Percentiles rank a stretch among this genome's conserved stretches.
phyloP scores from a whole-genome alignment of 1,140 invertebrate genomes.

The Acromyrmex echinatior region DNA sequence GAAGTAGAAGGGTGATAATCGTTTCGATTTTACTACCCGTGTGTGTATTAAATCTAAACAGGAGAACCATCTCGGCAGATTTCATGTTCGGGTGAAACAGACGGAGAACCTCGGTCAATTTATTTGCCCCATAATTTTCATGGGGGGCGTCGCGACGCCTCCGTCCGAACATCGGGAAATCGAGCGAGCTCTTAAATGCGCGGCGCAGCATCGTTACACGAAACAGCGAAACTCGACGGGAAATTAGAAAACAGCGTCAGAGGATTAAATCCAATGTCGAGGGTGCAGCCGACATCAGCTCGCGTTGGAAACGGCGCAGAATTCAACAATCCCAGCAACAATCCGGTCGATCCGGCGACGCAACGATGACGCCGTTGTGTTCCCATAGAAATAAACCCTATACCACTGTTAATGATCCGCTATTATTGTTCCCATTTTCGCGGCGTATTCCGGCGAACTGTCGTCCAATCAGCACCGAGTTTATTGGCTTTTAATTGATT shows the following conservation, averaged over 20 bases:
- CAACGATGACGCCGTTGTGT: slow-evolving; percentile 30
- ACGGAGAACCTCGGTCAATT: slow-evolving; percentile 32
- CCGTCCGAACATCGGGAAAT: slow-evolving; percentile 6
- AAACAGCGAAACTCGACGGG: slow-evolving; percentile 2
- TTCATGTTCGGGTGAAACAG: background rate
- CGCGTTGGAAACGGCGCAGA: background rate
- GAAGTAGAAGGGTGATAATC: background rate
- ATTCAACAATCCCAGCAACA: slow-evolving; percentile 23
- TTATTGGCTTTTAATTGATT: slow-evolving; percentile 87
- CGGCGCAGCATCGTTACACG: slow-evolving; percentile 21
- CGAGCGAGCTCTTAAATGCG: slow-evolving; percentile 24
- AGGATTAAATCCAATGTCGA: slow-evolving; percentile 22
- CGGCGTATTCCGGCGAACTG: slow-evolving; percentile 73
- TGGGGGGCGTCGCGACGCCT: background rate
- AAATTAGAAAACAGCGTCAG: slow-evolving; percentile 44
- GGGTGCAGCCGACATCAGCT: background rate
- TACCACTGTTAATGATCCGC: slow-evolving; percentile 83
- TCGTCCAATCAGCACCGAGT: slow-evolving; percentile 84
- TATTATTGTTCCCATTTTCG: slow-evolving; percentile 84
- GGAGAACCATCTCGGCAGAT: background rate
- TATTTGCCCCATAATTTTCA: slow-evolving; percentile 54
- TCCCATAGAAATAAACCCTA: slow-evolving; percentile 82
- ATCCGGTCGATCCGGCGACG: background rate
- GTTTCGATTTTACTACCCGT: slow-evolving; percentile 18
- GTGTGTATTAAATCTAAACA: slow-evolving; percentile 47